Conservation (phyloP, 2,797 vertebrate species). For the Phataginus tetradactyla region DNA sequence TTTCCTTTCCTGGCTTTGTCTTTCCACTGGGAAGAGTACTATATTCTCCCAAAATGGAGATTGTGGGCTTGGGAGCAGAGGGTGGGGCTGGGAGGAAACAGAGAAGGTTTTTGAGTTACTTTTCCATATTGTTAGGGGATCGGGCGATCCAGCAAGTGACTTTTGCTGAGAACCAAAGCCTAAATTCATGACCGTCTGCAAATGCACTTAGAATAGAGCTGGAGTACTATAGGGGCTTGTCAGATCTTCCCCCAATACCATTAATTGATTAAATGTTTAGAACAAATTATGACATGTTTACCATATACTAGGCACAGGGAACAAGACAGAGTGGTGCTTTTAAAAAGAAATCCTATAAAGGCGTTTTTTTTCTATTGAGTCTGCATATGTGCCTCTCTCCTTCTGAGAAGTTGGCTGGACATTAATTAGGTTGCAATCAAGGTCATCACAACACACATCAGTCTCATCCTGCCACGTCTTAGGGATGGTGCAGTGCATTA, state of each 20-base stretch:
- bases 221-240: rapidly evolving
- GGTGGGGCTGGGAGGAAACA: background rate
- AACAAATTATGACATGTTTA: background rate
- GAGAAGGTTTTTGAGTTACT: background rate
- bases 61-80: background rate
- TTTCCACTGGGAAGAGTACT: conserved; percentile 21
- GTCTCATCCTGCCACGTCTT: background rate
- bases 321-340: background rate
- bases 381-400: background rate
- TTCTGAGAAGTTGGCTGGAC: background rate
- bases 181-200: rapidly evolving
- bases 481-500: rapidly evolving
- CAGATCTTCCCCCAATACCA: background rate
- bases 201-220: background rate
- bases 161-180: background rate
- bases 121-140: background rate
- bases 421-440: background rate
- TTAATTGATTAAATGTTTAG: background rate
- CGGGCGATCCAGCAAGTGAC: background rate
- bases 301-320: background rate
- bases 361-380: background rate
- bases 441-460: background rate
- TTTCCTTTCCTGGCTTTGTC: background rate
- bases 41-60: background rate
- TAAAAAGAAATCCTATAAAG: rapidly evolving